Evolutionary conservation across 2,888 invertebrate species (phyloP), one percentile per base, ranked within the genome.

Genomic region (Noctuana brunneofusca): DNA sequence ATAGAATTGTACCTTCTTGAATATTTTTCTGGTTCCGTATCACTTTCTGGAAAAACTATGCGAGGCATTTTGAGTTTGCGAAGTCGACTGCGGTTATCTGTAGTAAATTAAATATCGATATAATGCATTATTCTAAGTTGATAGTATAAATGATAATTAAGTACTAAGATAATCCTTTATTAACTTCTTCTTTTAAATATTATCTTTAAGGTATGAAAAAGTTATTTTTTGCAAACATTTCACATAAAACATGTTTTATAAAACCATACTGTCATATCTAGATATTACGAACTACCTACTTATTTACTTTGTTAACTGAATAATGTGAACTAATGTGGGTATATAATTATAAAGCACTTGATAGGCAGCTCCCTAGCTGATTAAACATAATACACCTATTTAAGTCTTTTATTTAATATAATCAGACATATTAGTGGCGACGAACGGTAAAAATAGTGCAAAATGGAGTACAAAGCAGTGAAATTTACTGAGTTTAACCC

Each of bases 1-100:
- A 32, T 5, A 14, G 52, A 56, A n/a, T 12, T 2, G 16, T 75
- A 90, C 91, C 91, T 79, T 72, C 91, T 84, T n/a, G 90, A 88
- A 80, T 92, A 92, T 73, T 92, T 92, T 69, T 92, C 92, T 56
- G 90, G 87, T 66, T 92, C 92, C 1, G 91, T 91, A 64, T 92
- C 92, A 76, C 91, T 92, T 71, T 92, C 92, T 0, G 89, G 90
- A 68, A 90, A 92, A 67, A 92, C 78, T 63, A 92, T 87, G 54
- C 92, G 82, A 68, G 92, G 91, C 92, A 92, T 90, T 75, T 89
- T 91, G 65, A 92, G 87, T 2, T 87, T 81, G 20, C 90, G 82
- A 57, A 87, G 79, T 69, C 89, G 80, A 66, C 71, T 75, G 53
- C 88, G 83, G 67, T 83, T 91, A 66, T 89, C 91, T 89, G 76